Conservation (phyloP, 2,797 vertebrate genomes). For the Falco concolor region DNA sequence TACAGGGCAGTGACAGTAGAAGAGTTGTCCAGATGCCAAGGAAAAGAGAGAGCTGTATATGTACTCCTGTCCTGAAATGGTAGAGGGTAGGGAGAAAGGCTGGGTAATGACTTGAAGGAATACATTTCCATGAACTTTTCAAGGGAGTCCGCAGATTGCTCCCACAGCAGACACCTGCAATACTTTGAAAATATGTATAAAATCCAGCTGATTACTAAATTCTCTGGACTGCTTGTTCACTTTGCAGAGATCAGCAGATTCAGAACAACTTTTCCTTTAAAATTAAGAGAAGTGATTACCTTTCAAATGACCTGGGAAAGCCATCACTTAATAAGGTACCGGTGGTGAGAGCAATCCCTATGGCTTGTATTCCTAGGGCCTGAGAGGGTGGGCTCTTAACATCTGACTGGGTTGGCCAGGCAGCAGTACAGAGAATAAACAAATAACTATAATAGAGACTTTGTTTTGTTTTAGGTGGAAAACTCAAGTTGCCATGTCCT, state of each 20-base stretch:
- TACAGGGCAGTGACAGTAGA: constrained; percentile 75
- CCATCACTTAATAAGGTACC: background rate
- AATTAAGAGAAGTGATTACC: background rate
- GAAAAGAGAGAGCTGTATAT: constrained; percentile 75
- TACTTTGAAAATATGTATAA: background rate
- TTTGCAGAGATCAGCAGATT: background rate
- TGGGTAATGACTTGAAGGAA: constrained; percentile 45
- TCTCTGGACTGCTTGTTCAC: background rate
- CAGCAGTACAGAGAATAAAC: background rate
- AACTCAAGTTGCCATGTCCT: background rate
- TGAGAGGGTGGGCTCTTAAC: background rate
- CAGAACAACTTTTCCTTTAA: background rate
- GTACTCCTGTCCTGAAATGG: constrained; percentile 67
- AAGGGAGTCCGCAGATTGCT: background rate
- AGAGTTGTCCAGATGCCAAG: constrained; percentile 74
- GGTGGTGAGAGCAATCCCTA: background rate
- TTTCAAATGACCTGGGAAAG: constrained; percentile 13
- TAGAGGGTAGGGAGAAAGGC: constrained; percentile 59
- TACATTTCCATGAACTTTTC: constrained; percentile 38
- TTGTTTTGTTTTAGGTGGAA: background rate
- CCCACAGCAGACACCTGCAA: background rate
- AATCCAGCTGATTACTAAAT: background rate
- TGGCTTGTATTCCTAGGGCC: background rate
- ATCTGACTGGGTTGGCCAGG: background rate
- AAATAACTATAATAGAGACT: background rate